Base-by-base conservation (phyloP, 2,113 vertebrate genomes). In the Galemys pyrenaicus region DNA sequence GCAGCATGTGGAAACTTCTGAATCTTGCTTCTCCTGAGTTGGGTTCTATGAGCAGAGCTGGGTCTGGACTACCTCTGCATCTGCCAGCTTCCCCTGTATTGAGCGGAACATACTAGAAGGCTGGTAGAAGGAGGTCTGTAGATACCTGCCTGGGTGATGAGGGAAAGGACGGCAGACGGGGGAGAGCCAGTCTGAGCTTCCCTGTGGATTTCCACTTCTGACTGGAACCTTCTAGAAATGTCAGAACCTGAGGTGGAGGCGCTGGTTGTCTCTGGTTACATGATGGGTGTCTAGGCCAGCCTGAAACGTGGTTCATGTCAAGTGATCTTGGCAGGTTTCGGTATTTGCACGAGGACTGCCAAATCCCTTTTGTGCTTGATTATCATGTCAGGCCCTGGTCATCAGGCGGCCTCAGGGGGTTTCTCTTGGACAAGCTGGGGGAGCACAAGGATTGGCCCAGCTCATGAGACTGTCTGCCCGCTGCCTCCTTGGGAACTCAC, bases 191-290 rank as follows among this genome's bases (percentile, higher is more conserved):
- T 73, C 77, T 83, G 75, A 28, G 67, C 4, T 28, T 67, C 32
- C 30, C 22, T 0, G n/a, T 9, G 65, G 17, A 20, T 49, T 94
- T 87, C 84, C 78, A 83, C 67, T 77, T 74, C 37, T 73, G 86
- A 26, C 68, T 89, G 92, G 81, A 71, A 94, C 60, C 51, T 92
- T 41, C 0, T 9, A 65, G 20, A 92, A 37, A 39, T 32, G n/a
- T 17, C 89, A 1, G 4, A 11, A 9, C 12, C 71, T 37, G 89
- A 77, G 49, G 62, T 79, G 28, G 73, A 88, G 70, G 77, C 39
- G 94, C 32, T 56, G 67, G 7, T 67, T 89, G 74, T 71, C 84
- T 32, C 68, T 70, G 51, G 92, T 80, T 89, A 13, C 94, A 87
- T 92, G 35, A 44, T 3, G 4, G 22, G 1, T 79, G 79, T 97